A percentile compares a stretch with the other conserved stretches of the same genome.
Conservation (phyloP, 1,140 invertebrate genomes). For the Theocolax elegans region DNA sequence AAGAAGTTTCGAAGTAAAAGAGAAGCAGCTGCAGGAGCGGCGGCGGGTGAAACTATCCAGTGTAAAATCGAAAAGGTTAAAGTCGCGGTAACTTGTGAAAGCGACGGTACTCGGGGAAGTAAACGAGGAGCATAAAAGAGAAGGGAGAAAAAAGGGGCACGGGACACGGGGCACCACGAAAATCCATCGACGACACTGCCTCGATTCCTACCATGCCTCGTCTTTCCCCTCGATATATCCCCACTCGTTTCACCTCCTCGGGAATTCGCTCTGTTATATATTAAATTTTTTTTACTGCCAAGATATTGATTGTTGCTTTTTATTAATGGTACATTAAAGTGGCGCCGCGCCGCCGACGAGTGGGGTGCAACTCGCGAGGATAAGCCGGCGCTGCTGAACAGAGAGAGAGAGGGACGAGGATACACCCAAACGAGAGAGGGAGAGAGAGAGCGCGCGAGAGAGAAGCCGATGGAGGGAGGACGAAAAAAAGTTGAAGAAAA, state of each 20-base stretch:
- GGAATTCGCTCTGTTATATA: conserved; percentile 65
- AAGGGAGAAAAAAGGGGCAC: background rate
- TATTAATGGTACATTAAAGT: conserved; percentile 68
- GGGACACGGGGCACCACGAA: background rate
- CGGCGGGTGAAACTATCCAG: too few species aligned
- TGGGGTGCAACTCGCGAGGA: conserved; percentile 33
- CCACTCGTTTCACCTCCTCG: conserved; percentile 28
- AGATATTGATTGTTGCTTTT: conserved; percentile 69
- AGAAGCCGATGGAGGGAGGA: conserved; percentile 27
- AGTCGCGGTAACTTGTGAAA: too few species aligned
- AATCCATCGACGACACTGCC: conserved; percentile 4
- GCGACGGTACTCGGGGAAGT: too few species aligned
- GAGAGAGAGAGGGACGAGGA: conserved; percentile 32
- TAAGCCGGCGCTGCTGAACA: background rate
- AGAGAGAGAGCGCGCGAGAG: conserved; percentile 41
- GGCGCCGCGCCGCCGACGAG: conserved; percentile 47
- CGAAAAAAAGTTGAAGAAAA: conserved; percentile 31
- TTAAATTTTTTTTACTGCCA: conserved; percentile 66
- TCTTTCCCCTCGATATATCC: background rate
- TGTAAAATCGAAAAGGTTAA: too few species aligned
- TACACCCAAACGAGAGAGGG: conserved; percentile 38
- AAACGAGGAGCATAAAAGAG: too few species aligned
- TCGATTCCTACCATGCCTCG: background rate
- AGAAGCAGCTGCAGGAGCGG: too few species aligned
- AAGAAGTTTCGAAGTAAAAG: too few species aligned